Evolutionary conservation across 2,113 vertebrate species (phyloP).

Genomic region (Tichodroma muraria): DNA sequence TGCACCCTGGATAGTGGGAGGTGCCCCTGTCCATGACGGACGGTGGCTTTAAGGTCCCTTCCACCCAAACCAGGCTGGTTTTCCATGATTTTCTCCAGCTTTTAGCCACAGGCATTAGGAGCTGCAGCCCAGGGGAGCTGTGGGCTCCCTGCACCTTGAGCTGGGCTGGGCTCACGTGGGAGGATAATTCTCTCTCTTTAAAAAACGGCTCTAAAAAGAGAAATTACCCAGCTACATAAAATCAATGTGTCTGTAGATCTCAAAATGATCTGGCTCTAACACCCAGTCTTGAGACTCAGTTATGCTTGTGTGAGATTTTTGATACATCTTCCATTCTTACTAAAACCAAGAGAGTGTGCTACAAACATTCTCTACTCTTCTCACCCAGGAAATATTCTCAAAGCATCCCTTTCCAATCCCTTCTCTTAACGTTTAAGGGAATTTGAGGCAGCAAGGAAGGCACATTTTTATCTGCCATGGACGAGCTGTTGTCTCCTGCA

Average conservation of each 20-base stretch:
- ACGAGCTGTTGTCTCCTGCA: background rate
- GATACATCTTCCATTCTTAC: background rate
- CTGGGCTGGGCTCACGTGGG: accelerated
- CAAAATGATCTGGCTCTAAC: accelerated
- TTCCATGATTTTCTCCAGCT: background rate
- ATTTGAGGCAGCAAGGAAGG: background rate
- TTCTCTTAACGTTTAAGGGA: background rate
- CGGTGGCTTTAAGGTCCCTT: background rate
- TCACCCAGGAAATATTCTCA: background rate
- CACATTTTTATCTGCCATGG: background rate
- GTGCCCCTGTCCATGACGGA: no score
- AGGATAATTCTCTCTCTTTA: no score
- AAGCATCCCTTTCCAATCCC: background rate
- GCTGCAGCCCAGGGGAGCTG: background rate
- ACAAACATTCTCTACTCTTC: background rate
- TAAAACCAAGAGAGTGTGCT: background rate
- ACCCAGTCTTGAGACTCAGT: accelerated
- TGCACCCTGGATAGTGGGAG: background rate
- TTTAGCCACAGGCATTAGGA: background rate
- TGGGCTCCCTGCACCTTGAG: background rate
- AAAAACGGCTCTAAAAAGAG: background rate
- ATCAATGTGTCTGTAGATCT: background rate
- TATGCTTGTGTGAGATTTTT: accelerated
- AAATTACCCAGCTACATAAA: background rate
- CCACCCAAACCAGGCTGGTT: background rate